These are phyloP conservation scores for Bemisia tabaci DNA, from an alignment of 1,140 invertebrate genomes.

Conservation along the genomic window DNA sequence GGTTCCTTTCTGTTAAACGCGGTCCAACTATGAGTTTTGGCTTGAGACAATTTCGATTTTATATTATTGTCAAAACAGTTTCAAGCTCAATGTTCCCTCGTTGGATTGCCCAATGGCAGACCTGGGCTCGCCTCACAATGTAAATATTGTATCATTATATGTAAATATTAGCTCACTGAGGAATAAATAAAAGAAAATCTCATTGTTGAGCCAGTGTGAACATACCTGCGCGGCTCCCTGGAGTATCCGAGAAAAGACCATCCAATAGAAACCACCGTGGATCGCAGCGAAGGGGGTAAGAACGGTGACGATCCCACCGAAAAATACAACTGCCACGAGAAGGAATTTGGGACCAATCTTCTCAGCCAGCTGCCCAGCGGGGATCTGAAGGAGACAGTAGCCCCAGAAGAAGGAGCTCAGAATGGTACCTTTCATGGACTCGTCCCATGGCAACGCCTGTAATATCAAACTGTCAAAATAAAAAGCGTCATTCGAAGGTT, in stretches of 20 bases:
- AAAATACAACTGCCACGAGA: constrained; percentile 28
- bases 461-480: constrained; percentile 1
- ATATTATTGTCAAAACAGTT: too few relatives aligned
- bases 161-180: background rate
- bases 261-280: constrained; percentile 38
- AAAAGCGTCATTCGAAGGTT: background rate
- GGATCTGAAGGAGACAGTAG: constrained; percentile 12
- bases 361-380: constrained; percentile 27
- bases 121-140: too few relatives aligned
- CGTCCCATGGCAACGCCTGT: constrained; percentile 5
- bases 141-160: too few relatives aligned
- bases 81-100: too few relatives aligned
- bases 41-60: too few relatives aligned
- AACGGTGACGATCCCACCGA: constrained; percentile 35
- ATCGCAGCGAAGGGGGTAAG: constrained; percentile 29
- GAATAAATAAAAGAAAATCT: background rate
- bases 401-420: constrained; percentile 13
- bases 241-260: constrained; percentile 46
- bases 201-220: background rate
- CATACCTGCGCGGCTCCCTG: constrained; percentile 38
- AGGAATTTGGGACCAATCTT: constrained; percentile 30
- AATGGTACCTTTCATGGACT: background rate
- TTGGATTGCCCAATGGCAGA: too few relatives aligned
- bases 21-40: too few relatives aligned
- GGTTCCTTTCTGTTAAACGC: too few relatives aligned